Evolutionary conservation across 2,797 vertebrate genomes (phyloP).

Genomic region (Pelochelys cantorii): DNA sequence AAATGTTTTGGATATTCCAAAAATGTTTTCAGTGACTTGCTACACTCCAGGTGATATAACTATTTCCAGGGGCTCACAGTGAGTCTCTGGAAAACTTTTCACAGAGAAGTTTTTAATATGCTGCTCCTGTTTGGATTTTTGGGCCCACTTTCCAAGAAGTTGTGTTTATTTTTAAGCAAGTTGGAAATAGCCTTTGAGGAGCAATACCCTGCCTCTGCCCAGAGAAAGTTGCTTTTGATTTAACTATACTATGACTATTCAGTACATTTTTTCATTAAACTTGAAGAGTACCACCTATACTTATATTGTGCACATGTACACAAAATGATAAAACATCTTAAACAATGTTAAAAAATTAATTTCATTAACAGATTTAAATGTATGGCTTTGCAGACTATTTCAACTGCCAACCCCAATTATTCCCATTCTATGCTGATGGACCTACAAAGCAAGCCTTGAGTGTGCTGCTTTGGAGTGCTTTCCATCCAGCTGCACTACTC

Average conservation of each 20-base stretch:
- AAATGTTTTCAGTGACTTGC: background rate
- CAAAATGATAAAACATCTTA: background rate
- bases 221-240: background rate
- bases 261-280: background rate
- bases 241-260: background rate
- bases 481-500: background rate
- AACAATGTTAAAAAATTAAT: background rate
- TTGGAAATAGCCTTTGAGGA: background rate
- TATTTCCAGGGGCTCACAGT: background rate
- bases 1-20: background rate
- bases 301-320: background rate
- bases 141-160: background rate
- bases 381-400: background rate
- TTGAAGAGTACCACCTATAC: background rate
- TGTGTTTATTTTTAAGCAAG: background rate
- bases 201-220: background rate
- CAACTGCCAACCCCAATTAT: background rate
- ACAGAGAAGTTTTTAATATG: background rate
- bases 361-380: background rate
- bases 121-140: background rate
- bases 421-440: background rate
- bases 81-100: background rate
- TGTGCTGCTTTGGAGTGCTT: background rate
- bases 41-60: background rate
- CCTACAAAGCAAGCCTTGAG: background rate